phyloP scores from a whole-genome alignment of 2,797 vertebrate species.

The Percopsis omiscomaycus region DNA sequence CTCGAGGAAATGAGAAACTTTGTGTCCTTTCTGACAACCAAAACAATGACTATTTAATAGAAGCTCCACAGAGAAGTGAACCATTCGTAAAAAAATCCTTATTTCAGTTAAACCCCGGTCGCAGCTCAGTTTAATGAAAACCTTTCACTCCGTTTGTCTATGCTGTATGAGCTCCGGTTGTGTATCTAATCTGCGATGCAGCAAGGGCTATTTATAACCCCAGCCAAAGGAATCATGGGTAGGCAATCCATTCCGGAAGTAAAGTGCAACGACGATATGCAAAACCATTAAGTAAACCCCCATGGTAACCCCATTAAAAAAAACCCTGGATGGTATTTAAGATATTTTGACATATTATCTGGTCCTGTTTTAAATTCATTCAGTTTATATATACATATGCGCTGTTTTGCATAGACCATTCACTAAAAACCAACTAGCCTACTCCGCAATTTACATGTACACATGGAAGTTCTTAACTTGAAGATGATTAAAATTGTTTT shows the following conservation, averaged over 20 bases:
- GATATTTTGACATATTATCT: too few species aligned
- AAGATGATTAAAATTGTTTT: too few species aligned
- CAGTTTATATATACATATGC: too few species aligned
- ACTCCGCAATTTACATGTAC: too few species aligned
- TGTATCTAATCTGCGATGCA: neutral
- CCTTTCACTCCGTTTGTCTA: neutral
- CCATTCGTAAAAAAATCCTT: constrained; percentile 57
- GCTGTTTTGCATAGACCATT: too few species aligned
- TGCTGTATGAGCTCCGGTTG: neutral
- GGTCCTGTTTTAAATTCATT: too few species aligned
- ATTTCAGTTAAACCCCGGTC: neutral
- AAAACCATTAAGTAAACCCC: too few species aligned
- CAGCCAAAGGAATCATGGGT: constrained; percentile 55
- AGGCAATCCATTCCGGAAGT: constrained; percentile 40
- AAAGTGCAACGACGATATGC: neutral
- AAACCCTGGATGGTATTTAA: too few species aligned
- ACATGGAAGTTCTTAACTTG: too few species aligned
- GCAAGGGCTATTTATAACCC: constrained; percentile 33
- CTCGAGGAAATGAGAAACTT: constrained; percentile 48
- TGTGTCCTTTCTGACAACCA: constrained; percentile 57
- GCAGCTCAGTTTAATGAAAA: neutral
- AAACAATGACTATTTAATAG: constrained; percentile 64
- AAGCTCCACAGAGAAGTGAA: constrained; percentile 68
- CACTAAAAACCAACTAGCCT: too few species aligned
- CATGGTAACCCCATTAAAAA: too few species aligned